Evolutionary conservation across 2,797 vertebrate genomes (phyloP), one percentile per base, ranked within the genome.

Genomic region (Tolypeutes matacus): DNA sequence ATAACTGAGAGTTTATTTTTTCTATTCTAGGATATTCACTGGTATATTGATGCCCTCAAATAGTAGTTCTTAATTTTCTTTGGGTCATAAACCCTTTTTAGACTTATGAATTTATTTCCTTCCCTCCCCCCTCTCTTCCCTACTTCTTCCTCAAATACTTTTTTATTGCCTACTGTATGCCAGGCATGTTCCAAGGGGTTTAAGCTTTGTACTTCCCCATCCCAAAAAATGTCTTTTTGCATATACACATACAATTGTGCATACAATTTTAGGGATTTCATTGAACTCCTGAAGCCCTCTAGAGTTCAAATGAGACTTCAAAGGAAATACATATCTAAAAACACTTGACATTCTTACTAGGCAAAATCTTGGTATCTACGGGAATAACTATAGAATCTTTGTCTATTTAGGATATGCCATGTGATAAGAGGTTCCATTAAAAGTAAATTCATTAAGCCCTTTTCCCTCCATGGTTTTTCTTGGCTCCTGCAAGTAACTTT

Each of bases 331-430:
- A 75, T 23, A 36, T 20, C 92, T 83, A 67, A 70, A 94, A 75
- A 73, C 88, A 90, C 39, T 89, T 93, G 75, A 75, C 20, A 70
- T 77, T 92, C 64, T n/a, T 91, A 25, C 73, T 36, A 85, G 80
- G 67, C 70, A 85, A 34, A 94, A 72, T 92, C 27, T 92, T 93
- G 29, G 51, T 94, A 64, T 95, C 88, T 89, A 14, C 65, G 80
- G 53, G 34, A 86, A 39, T 92, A 90, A 86, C 31, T 90, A 18
- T 10, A 83, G 77, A 89, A 70, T 93, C 25, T 46, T 15, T 56
- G 49, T 91, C 58, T 56, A 17, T 64, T 72, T 31, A 21, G 10
- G 58, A 82, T 93, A 72, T 65, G 36, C 25, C 73, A 51, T 72
- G 67, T 13, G 62, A 81, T 81, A 27, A 53, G 9, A 53, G 18